Evolutionary conservation across 2,888 invertebrate species (phyloP).

Genomic region (Leptogaster cylindrica): DNA sequence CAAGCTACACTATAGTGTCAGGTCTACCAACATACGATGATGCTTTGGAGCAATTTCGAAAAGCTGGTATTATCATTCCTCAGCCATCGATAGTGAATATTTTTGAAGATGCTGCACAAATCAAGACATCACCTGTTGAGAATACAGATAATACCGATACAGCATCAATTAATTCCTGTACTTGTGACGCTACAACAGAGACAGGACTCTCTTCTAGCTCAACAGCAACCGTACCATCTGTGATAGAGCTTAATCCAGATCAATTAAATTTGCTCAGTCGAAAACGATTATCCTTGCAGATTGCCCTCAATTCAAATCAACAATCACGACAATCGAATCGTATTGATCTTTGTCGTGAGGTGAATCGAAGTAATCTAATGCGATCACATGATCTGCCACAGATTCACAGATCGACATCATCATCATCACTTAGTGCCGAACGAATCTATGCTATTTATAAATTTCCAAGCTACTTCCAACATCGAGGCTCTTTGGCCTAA

Average conservation of each 20-base stretch:
- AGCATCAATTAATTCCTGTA: constrained; percentile 54
- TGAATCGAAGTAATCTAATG: constrained; percentile 56
- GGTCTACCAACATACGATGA: constrained; percentile 71
- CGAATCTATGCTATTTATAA: not conserved
- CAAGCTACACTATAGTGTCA: constrained; percentile 71
- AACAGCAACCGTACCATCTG: constrained; percentile 49
- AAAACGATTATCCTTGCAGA: constrained; percentile 60
- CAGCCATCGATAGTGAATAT: constrained; percentile 57
- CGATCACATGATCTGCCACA: constrained; percentile 52
- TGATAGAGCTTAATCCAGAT: constrained; percentile 59
- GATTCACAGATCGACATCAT: constrained; percentile 43
- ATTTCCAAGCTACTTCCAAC: not conserved
- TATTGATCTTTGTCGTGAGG: constrained; percentile 52
- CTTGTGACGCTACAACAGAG: constrained; percentile 51
- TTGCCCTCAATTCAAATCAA: constrained; percentile 55
- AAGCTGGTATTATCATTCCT: constrained; percentile 59
- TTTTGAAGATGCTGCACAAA: constrained; percentile 54
- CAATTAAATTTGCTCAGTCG: constrained; percentile 58
- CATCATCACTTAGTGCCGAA: constrained; percentile 31
- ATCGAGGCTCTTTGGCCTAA: constrained; percentile 36
- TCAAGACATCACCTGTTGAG: constrained; percentile 19
- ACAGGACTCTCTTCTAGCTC: not conserved
- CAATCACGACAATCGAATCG: constrained; percentile 40
- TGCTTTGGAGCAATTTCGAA: constrained; percentile 67
- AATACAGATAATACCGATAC: constrained; percentile 49